Conservation (phyloP, 2,797 vertebrate species). For the Calcarius lapponicus region DNA sequence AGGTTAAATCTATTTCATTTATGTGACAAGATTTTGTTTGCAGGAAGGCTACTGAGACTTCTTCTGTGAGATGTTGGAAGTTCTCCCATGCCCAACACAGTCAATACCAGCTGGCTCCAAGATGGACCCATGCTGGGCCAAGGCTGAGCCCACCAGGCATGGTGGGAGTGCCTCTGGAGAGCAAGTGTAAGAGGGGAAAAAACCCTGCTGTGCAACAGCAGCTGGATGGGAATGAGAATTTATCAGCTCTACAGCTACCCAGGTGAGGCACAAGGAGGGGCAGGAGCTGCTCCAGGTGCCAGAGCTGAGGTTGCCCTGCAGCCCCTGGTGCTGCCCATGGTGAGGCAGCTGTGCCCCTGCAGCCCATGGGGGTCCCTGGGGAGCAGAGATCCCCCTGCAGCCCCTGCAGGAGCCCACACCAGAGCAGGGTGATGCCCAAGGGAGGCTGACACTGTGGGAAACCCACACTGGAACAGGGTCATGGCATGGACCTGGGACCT, state of each 20-base stretch:
- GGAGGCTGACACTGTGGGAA: not conserved
- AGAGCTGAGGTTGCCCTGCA: not conserved
- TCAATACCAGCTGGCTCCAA: not conserved
- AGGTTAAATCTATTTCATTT: not conserved
- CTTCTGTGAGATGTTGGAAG: not conserved
- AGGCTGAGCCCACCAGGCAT: not conserved
- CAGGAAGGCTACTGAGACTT: not conserved
- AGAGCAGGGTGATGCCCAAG: not conserved
- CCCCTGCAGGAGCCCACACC: accelerated
- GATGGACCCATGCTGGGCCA: too few relatives aligned
- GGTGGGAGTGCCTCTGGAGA: not conserved
- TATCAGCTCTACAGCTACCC: not conserved
- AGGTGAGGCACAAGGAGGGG: not conserved
- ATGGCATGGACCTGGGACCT: not conserved
- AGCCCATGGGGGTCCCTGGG: not conserved
- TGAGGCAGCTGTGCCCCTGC: not conserved
- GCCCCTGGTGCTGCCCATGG: not conserved
- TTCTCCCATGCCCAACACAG: not conserved
- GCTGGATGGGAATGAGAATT: not conserved
- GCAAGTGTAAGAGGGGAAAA: not conserved
- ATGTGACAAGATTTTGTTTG: not conserved
- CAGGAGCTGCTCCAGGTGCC: not conserved
- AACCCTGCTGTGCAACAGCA: not conserved
- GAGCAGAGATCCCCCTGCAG: not conserved
- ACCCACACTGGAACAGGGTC: not conserved